Conservation (phyloP, 2,888 invertebrate species). For the Podabrus alpinus region DNA sequence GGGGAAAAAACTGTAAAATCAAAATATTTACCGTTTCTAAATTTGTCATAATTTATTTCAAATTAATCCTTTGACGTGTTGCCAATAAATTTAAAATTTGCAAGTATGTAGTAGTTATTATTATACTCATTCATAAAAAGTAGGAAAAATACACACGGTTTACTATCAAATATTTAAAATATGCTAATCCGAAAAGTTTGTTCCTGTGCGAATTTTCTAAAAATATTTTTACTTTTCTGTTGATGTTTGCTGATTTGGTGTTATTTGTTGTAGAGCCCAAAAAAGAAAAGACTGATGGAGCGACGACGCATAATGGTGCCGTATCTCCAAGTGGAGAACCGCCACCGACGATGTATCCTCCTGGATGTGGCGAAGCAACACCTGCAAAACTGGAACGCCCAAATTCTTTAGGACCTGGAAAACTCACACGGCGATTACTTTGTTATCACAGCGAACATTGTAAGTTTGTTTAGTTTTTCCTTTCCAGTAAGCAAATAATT, state of each 20-base stretch:
- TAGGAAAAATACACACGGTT: not conserved
- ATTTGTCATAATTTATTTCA: not conserved
- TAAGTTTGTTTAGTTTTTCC: conserved; percentile 51
- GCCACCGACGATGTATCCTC: conserved; percentile 47
- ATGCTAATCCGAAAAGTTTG: not conserved
- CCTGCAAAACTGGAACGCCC: conserved; percentile 72
- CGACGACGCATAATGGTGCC: conserved; percentile 61
- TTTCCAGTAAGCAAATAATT: not conserved
- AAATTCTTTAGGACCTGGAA: conserved; percentile 76
- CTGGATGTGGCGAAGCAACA: conserved; percentile 43
- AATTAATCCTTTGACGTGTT: not conserved
- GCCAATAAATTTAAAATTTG: not conserved
- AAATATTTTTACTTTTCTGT: not conserved
- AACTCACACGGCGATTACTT: conserved; percentile 75
- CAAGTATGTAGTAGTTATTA: no score
- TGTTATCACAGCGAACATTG: conserved; percentile 81
- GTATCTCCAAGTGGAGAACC: conserved; percentile 64
- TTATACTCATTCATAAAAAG: not conserved
- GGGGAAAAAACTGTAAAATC: not conserved
- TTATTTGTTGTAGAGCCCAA: conserved; percentile 78
- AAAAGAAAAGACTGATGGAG: conserved; percentile 86
- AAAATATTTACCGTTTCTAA: not conserved
- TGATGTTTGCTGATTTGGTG: not conserved
- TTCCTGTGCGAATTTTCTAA: not conserved
- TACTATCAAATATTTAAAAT: not conserved